Evolutionary conservation across 2,888 invertebrate species (phyloP).

Genomic region (Steinernema hermaphroditum): DNA sequence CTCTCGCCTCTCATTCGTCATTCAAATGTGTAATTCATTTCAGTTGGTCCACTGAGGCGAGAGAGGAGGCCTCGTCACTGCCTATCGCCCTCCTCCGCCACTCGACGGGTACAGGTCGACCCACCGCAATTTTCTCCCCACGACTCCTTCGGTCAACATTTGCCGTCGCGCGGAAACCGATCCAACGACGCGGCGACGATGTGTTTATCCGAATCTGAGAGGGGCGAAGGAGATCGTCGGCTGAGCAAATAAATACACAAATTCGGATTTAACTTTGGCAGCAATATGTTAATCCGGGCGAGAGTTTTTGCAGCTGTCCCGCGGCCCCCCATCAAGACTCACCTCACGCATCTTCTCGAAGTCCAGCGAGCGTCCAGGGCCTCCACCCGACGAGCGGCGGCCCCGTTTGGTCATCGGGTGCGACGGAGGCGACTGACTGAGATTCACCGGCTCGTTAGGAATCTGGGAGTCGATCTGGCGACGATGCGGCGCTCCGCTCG

Average conservation of each 20-base stretch:
- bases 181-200: not conserved
- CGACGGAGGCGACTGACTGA: slow-evolving; percentile 44
- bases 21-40: slow-evolving; percentile 21
- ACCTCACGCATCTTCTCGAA: slow-evolving; percentile 51
- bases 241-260: slow-evolving; percentile 19
- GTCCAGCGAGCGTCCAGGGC: slow-evolving; percentile 43
- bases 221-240: not conserved
- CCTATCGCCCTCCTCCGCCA: too few species aligned
- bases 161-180: slow-evolving; percentile 18
- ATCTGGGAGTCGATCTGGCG: not conserved
- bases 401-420: slow-evolving; percentile 42
- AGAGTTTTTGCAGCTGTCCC: slow-evolving; percentile 5
- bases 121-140: slow-evolving; percentile 15
- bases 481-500: not conserved
- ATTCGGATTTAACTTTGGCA: slow-evolving; percentile 12
- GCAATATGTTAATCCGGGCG: slow-evolving; percentile 12
- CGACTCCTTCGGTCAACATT: slow-evolving; percentile 18
- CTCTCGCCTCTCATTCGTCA: slow-evolving; percentile 22
- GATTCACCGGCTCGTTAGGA: not conserved
- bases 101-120: slow-evolving; percentile 2
- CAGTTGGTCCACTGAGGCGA: not conserved
- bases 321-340: not conserved
- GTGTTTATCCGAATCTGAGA: not conserved
- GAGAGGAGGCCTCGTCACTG: not conserved
- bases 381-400: slow-evolving; percentile 35